Evolutionary conservation across 1,140 invertebrate genomes (phyloP).

Genomic region (Drosophila orena): DNA sequence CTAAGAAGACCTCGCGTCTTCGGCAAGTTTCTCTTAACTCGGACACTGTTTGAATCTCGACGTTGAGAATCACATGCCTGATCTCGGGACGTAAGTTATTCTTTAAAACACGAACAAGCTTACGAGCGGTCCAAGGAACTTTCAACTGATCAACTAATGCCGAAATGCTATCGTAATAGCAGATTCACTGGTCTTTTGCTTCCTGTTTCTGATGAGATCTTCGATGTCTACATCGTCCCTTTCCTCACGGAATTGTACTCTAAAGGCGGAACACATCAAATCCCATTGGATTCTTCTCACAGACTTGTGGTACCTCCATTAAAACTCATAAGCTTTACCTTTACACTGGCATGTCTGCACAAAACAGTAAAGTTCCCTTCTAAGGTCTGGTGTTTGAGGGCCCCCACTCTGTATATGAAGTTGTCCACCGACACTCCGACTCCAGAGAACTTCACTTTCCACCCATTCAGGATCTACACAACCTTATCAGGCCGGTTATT

Average conservation of each 20-base stretch:
- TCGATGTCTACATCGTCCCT: background rate
- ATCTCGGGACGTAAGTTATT: conserved; percentile 4
- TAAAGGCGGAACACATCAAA: conserved; percentile 3
- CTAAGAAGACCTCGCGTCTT: no score
- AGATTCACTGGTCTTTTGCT: conserved; percentile 1
- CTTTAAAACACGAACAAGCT: background rate
- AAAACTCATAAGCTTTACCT: background rate
- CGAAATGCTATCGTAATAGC: conserved; percentile 6
- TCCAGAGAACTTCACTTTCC: background rate
- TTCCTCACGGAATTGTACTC: conserved; percentile 1
- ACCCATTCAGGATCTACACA: background rate
- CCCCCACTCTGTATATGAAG: background rate
- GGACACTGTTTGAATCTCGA: no score
- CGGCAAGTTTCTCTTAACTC: no score
- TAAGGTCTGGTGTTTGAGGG: no score
- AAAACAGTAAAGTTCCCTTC: no score
- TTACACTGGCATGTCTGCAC: no score
- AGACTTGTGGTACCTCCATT: background rate
- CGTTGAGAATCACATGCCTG: no score
- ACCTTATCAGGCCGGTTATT: background rate
- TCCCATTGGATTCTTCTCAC: background rate
- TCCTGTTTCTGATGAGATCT: background rate
- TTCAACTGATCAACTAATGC: background rate
- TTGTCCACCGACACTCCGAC: background rate
- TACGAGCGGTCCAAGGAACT: background rate